A percentile compares a stretch with the other conserved stretches of the same genome.
phyloP scores from a whole-genome alignment of 2,888 invertebrate genomes.

The Prosopocoilus inquinatus region DNA sequence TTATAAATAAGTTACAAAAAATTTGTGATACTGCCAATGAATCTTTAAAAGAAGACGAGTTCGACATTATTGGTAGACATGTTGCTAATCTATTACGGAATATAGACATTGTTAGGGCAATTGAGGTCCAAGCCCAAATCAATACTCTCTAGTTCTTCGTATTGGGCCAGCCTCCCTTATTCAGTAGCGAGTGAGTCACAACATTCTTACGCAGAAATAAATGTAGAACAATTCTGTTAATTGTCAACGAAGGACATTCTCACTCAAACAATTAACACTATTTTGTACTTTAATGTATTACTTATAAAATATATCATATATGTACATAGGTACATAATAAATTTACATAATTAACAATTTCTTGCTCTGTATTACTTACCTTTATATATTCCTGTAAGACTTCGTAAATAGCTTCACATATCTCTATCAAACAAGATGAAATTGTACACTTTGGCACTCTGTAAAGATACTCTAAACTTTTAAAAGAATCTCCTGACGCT shows the following conservation, averaged over 20 bases:
- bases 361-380: neutral
- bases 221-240: neutral
- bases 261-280: neutral
- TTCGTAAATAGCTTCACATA: neutral
- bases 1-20: neutral
- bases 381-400: neutral
- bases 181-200: neutral
- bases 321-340: neutral
- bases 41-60: neutral
- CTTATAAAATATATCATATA: neutral
- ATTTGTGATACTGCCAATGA: neutral
- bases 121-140: neutral
- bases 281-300: neutral
- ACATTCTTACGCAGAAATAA: neutral
- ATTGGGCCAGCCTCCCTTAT: neutral
- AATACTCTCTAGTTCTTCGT: neutral
- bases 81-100: neutral
- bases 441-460: neutral
- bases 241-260: neutral
- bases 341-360: neutral
- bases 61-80: neutral
- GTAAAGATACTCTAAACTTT: neutral
- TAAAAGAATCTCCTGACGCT: slow-evolving; percentile 1
- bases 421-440: neutral
- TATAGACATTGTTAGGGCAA: neutral